Conservation (phyloP, 1,140 invertebrate species). For the Ceratosolen solmsi region DNA sequence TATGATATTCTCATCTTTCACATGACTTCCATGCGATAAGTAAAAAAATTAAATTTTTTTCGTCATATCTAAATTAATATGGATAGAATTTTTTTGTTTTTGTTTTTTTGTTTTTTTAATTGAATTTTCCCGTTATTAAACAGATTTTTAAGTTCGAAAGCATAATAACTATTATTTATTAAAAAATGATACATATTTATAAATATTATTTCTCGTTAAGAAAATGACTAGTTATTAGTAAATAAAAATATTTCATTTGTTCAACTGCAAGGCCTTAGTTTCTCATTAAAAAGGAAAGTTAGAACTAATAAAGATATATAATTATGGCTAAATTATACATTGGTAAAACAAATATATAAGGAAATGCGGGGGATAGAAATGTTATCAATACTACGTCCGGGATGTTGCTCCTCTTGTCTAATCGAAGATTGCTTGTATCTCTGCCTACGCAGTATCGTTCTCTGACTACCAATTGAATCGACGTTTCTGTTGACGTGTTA, state of each 20-base stretch:
- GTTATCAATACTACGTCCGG: slow-evolving; percentile 68
- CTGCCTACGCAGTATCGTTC: slow-evolving; percentile 61
- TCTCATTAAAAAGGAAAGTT: slow-evolving; percentile 37
- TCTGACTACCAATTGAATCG: slow-evolving; percentile 61
- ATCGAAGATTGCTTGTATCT: slow-evolving; percentile 66
- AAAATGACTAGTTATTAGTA: not conserved
- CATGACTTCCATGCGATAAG: not conserved
- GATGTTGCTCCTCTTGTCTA: slow-evolving; percentile 68
- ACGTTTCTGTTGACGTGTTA: slow-evolving; percentile 54
- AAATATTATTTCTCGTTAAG: not conserved
- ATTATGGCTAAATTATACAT: slow-evolving; percentile 21
- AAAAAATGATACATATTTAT: no score
- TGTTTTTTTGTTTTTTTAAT: no score
- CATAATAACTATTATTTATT: no score
- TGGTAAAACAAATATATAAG: slow-evolving; percentile 51
- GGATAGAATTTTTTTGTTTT: no score
- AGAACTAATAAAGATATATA: slow-evolving; percentile 39
- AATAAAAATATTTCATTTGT: not conserved
- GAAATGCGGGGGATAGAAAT: slow-evolving; percentile 69
- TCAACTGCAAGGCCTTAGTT: not conserved
- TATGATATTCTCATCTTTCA: slow-evolving; percentile 40
- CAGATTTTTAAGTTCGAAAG: no score
- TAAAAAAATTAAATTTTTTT: slow-evolving; percentile 42
- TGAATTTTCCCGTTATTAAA: no score
- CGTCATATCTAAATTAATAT: not conserved